These are phyloP conservation scores for Bemisia tabaci DNA, from an alignment of 1,140 invertebrate genomes.

Conservation along the genomic window DNA sequence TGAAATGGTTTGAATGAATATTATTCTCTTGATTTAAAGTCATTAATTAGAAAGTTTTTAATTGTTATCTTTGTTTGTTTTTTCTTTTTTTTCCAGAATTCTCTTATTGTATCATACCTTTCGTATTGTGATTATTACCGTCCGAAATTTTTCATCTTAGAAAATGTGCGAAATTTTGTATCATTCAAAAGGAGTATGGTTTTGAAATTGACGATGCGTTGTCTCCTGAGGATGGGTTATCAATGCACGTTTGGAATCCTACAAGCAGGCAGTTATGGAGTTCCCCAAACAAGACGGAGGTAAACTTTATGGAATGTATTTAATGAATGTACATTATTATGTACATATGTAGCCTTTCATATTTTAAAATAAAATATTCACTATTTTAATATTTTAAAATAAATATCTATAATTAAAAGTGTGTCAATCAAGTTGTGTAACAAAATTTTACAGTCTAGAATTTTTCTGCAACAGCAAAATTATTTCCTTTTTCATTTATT, in stretches of 20 bases:
- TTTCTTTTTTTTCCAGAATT: too few relatives aligned
- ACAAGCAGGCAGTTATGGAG: constrained; percentile 75
- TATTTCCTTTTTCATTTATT: constrained; percentile 3
- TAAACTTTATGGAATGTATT: constrained; percentile 22
- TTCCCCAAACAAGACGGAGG: constrained; percentile 67
- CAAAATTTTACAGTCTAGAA: too few relatives aligned
- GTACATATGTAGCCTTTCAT: too few relatives aligned
- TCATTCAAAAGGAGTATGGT: constrained; percentile 66
- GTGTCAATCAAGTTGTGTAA: too few relatives aligned
- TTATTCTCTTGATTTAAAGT: constrained; percentile 9
- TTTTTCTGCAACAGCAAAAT: too few relatives aligned
- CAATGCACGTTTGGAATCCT: constrained; percentile 75
- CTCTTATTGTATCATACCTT: constrained; percentile 66
- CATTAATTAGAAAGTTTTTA: too few relatives aligned
- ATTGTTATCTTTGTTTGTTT: too few relatives aligned
- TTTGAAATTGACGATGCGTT: constrained; percentile 62
- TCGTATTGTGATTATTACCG: constrained; percentile 79
- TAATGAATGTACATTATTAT: too few relatives aligned
- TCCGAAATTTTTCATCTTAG: constrained; percentile 70
- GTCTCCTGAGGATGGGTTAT: constrained; percentile 71
- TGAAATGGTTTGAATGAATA: constrained; percentile 3
- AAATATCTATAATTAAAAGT: too few relatives aligned
- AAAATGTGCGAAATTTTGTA: constrained; percentile 80
- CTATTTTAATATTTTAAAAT: too few relatives aligned
- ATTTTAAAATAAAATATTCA: too few relatives aligned